Conservation (phyloP, 2,113 vertebrate genomes). For the Trichomycterus rosablanca region DNA sequence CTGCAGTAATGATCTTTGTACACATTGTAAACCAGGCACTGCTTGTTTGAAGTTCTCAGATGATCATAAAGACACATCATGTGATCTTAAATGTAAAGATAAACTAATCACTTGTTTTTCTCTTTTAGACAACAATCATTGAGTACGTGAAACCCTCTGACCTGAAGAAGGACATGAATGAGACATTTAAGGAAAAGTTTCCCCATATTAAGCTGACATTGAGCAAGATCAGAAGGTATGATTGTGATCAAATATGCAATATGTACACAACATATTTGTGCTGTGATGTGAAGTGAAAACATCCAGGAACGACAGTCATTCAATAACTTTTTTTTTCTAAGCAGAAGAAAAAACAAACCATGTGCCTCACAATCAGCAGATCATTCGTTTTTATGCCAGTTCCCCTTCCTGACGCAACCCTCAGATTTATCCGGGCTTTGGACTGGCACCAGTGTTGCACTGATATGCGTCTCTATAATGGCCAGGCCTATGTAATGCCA, state of each 20-base stretch:
- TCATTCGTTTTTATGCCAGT: no score
- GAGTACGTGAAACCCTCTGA: constrained; percentile 96
- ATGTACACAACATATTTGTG: no score
- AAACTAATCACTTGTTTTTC: constrained; percentile 18
- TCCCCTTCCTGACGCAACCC: no score
- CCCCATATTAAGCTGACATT: constrained; percentile 90
- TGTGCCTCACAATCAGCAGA: no score
- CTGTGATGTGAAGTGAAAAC: no score
- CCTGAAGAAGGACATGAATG: constrained; percentile 98
- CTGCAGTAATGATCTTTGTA: not conserved
- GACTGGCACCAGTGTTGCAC: no score
- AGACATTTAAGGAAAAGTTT: constrained; percentile 93
- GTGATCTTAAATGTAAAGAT: not conserved
- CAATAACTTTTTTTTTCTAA: no score
- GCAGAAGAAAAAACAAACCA: no score
- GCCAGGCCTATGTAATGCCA: no score
- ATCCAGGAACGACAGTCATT: no score
- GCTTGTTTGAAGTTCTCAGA: not conserved
- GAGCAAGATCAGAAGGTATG: constrained; percentile 95
- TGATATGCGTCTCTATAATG: no score
- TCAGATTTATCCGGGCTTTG: no score
- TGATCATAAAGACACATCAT: not conserved
- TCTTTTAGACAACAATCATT: constrained; percentile 85
- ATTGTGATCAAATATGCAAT: not conserved
- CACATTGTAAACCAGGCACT: not conserved